These are phyloP conservation scores for Siderastrea radians DNA, from an alignment of 92 coral and sea anemone species.

Conservation along the genomic window DNA sequence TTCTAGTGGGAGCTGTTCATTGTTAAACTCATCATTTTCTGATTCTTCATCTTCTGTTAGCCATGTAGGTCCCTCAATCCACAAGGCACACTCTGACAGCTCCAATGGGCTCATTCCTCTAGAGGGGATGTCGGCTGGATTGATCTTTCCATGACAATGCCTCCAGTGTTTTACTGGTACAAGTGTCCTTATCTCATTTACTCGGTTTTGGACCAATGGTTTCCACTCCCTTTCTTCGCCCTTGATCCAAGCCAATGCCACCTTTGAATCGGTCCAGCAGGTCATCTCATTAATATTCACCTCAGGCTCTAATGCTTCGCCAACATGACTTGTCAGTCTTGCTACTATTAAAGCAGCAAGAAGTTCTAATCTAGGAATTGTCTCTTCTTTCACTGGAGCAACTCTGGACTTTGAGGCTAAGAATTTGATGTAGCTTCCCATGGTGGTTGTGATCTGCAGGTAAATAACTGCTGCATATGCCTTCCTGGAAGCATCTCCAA, in stretches of 20 bases:
- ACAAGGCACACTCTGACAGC: slow-evolving; percentile 41
- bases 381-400: slow-evolving; percentile 21
- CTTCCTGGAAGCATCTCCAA: slow-evolving; percentile 66
- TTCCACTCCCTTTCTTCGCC: slow-evolving; percentile 54
- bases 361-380: slow-evolving; percentile 37
- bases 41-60: slow-evolving; percentile 32
- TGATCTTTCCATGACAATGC: not conserved
- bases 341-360: slow-evolving; percentile 29
- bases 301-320: slow-evolving; percentile 18
- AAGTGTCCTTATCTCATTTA: slow-evolving; percentile 10
- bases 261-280: slow-evolving; percentile 74
- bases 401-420: slow-evolving; percentile 38
- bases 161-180: too few relatives aligned
- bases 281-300: slow-evolving; percentile 15
- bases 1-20: slow-evolving; percentile 25
- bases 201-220: slow-evolving; percentile 74
- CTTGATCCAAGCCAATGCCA: slow-evolving; percentile 72
- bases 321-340: slow-evolving; percentile 16
- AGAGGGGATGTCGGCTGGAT: slow-evolving; percentile 73
- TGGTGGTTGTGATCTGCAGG: slow-evolving; percentile 41
- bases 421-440: slow-evolving; percentile 39
- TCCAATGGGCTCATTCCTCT: slow-evolving; percentile 61
- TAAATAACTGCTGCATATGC: slow-evolving; percentile 78
- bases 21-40: slow-evolving; percentile 31
- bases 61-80: slow-evolving; percentile 72